A percentile compares a stretch with the other conserved stretches of the same genome.
Conservation (phyloP, 2,888 invertebrate species). For the Amaurobius ferox region DNA sequence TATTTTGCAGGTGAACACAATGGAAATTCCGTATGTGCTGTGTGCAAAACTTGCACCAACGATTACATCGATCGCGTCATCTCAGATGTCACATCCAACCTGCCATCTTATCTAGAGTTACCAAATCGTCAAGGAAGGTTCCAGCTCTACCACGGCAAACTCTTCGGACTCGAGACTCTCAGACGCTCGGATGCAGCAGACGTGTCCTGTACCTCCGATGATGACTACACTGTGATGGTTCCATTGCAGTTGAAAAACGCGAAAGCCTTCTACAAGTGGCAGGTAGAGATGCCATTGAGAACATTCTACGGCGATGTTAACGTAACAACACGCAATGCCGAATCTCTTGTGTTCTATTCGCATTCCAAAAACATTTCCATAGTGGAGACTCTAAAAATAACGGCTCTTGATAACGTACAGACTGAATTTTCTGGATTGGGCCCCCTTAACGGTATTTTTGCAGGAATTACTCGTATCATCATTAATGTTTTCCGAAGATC, state of each 20-base stretch:
- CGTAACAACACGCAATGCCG: not conserved
- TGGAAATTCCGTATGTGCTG: not conserved
- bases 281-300: conserved; percentile 15
- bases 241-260: not conserved
- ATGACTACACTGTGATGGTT: not conserved
- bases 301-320: conserved; percentile 7
- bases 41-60: not conserved
- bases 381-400: conserved; percentile 4
- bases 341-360: not conserved
- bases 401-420: conserved; percentile 20
- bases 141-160: conserved; percentile 11
- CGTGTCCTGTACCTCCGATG: not conserved
- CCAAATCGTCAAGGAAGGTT: not conserved
- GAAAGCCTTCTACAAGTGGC: conserved; percentile 16
- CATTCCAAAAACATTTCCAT: not conserved
- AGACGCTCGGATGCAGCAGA: not conserved
- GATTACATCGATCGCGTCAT: not conserved
- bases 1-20: not conserved
- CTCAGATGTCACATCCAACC: not conserved
- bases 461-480: not conserved
- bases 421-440: conserved; percentile 53
- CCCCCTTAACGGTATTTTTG: conserved; percentile 30
- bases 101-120: not conserved
- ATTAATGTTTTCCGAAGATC: not conserved
- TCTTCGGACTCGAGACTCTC: not conserved